Evolutionary conservation across 2,113 vertebrate genomes (phyloP).

Genomic region (Bos taurus): DNA sequence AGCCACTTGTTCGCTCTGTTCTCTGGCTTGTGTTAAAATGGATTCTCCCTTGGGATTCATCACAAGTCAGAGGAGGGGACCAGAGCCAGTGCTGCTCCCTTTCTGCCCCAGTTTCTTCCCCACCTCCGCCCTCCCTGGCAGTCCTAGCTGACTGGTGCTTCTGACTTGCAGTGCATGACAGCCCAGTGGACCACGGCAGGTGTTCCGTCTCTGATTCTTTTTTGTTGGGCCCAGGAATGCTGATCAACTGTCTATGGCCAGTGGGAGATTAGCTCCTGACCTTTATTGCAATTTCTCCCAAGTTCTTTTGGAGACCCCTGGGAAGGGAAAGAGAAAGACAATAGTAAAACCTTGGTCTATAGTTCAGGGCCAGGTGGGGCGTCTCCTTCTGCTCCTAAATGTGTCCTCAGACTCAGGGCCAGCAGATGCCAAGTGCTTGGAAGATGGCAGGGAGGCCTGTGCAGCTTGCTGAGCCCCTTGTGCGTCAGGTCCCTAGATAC

Average conservation of each 20-base stretch:
- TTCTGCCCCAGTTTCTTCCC: not conserved
- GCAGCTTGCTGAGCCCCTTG: not conserved
- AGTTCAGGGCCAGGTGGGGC: rapidly evolving
- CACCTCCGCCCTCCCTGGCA: not conserved
- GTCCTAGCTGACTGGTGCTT: not conserved
- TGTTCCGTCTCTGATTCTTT: not conserved
- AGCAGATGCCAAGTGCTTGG: not conserved
- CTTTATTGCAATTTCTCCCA: not conserved
- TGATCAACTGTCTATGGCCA: not conserved
- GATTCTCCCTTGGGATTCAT: not conserved
- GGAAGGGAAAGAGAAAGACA: not conserved
- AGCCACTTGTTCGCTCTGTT: not conserved
- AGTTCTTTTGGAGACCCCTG: not conserved
- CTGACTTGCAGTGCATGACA: not conserved
- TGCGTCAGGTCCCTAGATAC: not conserved
- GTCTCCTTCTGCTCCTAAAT: not conserved
- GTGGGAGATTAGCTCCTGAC: not conserved
- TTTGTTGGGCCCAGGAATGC: not conserved
- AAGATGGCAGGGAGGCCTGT: not conserved
- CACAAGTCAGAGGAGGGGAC: not conserved
- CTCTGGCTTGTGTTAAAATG: not conserved
- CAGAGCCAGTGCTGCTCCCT: not conserved
- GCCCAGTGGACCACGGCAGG: not conserved
- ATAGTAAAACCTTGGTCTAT: not conserved
- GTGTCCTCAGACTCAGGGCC: not conserved